Conservation (phyloP, 1,140 invertebrate genomes). For the Brevipalpus yothersi region DNA sequence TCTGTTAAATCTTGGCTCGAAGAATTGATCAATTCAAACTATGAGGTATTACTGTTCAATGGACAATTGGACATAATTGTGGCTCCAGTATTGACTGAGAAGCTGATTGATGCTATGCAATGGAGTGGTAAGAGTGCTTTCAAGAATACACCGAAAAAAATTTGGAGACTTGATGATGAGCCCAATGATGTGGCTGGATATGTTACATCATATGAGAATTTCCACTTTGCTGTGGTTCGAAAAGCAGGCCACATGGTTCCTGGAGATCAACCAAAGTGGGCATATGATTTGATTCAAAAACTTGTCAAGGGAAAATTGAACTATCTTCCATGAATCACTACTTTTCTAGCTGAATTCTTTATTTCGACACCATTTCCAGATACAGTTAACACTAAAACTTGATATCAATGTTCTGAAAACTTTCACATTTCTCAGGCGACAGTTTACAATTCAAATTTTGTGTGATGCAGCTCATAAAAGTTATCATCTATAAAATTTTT, state of each 20-base stretch:
- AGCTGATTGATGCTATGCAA: constrained; percentile 35
- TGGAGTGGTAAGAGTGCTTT: constrained; percentile 39
- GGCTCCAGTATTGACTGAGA: constrained; percentile 45
- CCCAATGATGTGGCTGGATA: not conserved
- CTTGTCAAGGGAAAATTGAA: constrained; percentile 32
- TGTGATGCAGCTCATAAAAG: no score
- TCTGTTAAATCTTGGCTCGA: constrained; percentile 45
- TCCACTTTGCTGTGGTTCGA: constrained; percentile 50
- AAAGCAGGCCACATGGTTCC: constrained; percentile 65
- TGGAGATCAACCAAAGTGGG: constrained; percentile 48
- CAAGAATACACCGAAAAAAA: constrained; percentile 30
- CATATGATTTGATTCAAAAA: constrained; percentile 43
- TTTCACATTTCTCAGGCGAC: no score
- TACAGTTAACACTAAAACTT: no score
- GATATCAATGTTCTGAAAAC: no score
- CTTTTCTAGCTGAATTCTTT: no score
- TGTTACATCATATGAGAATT: constrained; percentile 24
- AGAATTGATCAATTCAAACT: constrained; percentile 28
- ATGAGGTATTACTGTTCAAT: constrained; percentile 29
- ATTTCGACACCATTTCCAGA: no score
- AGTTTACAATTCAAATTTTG: no score
- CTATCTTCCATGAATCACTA: not conserved
- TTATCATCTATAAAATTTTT: no score
- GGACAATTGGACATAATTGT: constrained; percentile 65
- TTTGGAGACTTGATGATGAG: constrained; percentile 28